Evolutionary conservation across 2,888 invertebrate species (phyloP).

Genomic region (Arrhopalites spinosus): DNA sequence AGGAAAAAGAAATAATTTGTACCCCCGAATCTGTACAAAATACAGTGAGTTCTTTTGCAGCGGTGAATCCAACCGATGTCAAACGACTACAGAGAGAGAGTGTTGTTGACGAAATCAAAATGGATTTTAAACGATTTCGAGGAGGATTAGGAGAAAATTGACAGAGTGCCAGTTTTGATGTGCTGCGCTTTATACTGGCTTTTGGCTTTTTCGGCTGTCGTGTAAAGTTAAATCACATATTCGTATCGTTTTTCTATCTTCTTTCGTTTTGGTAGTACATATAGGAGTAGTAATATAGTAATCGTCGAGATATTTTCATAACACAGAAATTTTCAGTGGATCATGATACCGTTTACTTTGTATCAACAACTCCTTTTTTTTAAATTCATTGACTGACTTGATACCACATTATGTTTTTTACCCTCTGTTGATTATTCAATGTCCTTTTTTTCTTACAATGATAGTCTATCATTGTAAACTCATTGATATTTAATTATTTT

Average conservation of each 20-base stretch:
- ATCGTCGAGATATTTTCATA: slow-evolving; percentile 9
- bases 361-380: not conserved
- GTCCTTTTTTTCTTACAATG: not conserved
- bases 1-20: not conserved
- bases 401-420: not conserved
- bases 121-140: slow-evolving; percentile 17
- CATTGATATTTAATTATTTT: not conserved
- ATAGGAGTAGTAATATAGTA: not conserved
- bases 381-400: not conserved
- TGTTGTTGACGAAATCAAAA: slow-evolving; percentile 18
- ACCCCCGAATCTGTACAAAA: no score
- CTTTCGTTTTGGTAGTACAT: not conserved
- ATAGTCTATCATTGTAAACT: no score
- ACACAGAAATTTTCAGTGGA: slow-evolving; percentile 5
- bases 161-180: slow-evolving; percentile 17
- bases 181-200: not conserved
- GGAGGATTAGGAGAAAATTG: slow-evolving; percentile 1
- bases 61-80: not conserved
- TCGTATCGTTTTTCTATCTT: not conserved
- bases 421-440: not conserved
- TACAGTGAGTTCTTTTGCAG: not conserved
- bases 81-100: not conserved
- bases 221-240: slow-evolving; percentile 1
- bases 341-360: not conserved
- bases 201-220: slow-evolving; percentile 12